Base-by-base conservation (phyloP, 2,113 vertebrate species). In the Perccottus glenii region DNA sequence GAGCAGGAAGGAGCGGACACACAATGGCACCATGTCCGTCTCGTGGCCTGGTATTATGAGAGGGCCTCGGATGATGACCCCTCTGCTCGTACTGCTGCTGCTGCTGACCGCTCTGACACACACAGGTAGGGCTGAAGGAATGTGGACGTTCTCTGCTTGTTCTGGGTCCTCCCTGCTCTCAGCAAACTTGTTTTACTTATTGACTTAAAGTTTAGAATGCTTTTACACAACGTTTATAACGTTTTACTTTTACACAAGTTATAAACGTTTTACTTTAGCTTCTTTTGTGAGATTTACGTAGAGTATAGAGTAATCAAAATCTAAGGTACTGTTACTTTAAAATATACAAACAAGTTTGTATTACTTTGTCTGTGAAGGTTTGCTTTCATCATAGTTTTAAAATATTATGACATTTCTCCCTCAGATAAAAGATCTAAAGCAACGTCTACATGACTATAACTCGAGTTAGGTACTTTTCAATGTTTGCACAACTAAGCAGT, bases 91-190 rank as follows among this genome's bases (percentile, higher is more conserved):
- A 45, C 64, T 78, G 50, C 82, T 88, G 67, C 72, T 87, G 10
- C 77, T 91, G 51, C 32, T 75, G 0, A 11, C 44, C n/a, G 27
- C 63, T 62, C 58, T 86, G 56, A 72, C 57, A 0, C 10, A 5
- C 44, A 73, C 51, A 9, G 91, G 95, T 96, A 94, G 84, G 94
- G 69, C 47, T 2, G 0, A 6, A 49, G 16, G 33, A 16, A 44
- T 64, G 1, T 42, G 51, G 9, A 43, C 11, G 52, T 33, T 9
- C 11, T 62, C n/a, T 50, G 33, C 9, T 32, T 49, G 60, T 62
- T 43, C 32, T 3, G 40, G 45, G 56, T 55, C 56, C 73, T 74
- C 60, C 47, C 66, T 70, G 45, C 27, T 55, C n/a, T 67, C 53
- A 27, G 19, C 19, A 27, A 27, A 27, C 19, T 27, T 27, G 19